Conservation (phyloP, 2,797 vertebrate genomes). For the Alcedo atthis region DNA sequence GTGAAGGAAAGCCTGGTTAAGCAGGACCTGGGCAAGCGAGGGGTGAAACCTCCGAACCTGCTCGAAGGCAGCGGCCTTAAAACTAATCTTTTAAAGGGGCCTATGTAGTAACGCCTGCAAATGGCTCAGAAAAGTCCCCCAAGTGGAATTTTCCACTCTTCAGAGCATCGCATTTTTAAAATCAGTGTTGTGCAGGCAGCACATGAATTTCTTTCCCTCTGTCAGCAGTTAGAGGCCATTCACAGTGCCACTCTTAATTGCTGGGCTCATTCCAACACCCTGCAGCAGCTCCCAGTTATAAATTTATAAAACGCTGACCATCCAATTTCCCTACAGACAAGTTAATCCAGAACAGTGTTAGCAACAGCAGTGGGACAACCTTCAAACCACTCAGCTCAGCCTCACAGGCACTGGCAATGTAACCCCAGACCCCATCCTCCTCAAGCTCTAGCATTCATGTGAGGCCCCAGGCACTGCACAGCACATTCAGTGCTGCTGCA, state of each 20-base stretch:
- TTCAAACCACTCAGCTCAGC: neutral
- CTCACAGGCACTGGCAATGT: fast-evolving
- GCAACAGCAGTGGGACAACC: neutral
- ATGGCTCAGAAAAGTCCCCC: fast-evolving
- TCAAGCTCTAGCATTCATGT: fast-evolving
- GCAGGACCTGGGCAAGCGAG: neutral
- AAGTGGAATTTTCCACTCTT: fast-evolving
- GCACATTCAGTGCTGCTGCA: neutral
- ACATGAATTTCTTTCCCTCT: too few species aligned
- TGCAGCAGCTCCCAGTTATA: neutral
- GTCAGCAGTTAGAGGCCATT: neutral
- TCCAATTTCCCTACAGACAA: neutral
- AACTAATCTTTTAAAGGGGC: neutral
- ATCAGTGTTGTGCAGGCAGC: fast-evolving
- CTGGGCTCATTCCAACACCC: fast-evolving
- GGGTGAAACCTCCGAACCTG: fast-evolving
- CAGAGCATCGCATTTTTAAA: neutral
- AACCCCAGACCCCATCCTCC: fast-evolving
- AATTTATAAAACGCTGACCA: fast-evolving
- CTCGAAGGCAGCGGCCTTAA: fast-evolving
- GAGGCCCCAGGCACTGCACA: fast-evolving
- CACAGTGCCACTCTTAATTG: fast-evolving
- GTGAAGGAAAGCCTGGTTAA: too few species aligned
- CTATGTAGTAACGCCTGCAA: fast-evolving
- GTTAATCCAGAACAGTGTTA: fast-evolving